phyloP scores from a whole-genome alignment of 1,140 invertebrate genomes.

The Tyrophagus putrescentiae region DNA sequence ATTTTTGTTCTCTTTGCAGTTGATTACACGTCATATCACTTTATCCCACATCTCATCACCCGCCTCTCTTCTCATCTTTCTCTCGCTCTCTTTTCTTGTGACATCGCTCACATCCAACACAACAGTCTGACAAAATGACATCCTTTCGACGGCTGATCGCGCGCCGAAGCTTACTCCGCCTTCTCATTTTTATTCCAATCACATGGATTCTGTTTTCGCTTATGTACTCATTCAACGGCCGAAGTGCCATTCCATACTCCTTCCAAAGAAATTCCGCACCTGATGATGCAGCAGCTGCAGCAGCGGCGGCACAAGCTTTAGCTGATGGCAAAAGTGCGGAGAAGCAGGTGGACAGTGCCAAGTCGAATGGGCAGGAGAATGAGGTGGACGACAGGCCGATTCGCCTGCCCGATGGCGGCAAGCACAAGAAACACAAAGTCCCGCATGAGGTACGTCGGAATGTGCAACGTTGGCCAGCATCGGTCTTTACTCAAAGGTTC shows the following conservation, averaged over 20 bases:
- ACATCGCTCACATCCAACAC: neutral
- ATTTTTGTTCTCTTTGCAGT: no score
- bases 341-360: no score
- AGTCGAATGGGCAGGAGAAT: neutral
- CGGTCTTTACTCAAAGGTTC: neutral
- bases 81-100: no score
- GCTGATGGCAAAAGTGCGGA: no score
- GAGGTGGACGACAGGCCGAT: neutral
- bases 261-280: no score
- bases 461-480: no score
- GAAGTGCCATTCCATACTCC: slow-evolving; percentile 11
- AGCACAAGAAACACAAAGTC: slow-evolving; percentile 12
- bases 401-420: neutral
- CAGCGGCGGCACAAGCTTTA: no score
- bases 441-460: no score
- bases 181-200: slow-evolving; percentile 15
- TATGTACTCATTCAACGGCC: slow-evolving; percentile 19
- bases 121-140: slow-evolving; percentile 12
- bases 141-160: neutral
- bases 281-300: no score
- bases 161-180: neutral
- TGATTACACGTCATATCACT: no score
- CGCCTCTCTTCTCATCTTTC: no score
- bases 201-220: slow-evolving; percentile 17
- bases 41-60: no score